phyloP scores from a whole-genome alignment of 2,797 vertebrate species.

The Malurus splendens region DNA sequence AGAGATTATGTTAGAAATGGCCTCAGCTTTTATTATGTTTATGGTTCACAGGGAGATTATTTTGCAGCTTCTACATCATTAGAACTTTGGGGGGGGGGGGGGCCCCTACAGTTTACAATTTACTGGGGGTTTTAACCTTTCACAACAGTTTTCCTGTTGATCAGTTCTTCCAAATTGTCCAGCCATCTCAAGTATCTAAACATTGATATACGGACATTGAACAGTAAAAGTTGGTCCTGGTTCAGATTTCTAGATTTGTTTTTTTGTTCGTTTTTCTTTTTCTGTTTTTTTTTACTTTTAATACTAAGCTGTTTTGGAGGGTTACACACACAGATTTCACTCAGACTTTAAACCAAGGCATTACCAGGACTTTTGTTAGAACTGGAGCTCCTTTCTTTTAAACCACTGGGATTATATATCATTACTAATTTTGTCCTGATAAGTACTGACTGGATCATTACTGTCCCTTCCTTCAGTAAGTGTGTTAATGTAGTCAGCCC shows the following conservation, averaged over 20 bases:
- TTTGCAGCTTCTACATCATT: conserved; percentile 47
- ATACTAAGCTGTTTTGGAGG: conserved; percentile 8
- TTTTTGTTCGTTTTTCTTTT: background rate
- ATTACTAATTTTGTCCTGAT: conserved; percentile 26
- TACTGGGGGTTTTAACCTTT: background rate
- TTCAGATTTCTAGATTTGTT: background rate
- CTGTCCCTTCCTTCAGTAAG: background rate
- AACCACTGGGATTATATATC: background rate
- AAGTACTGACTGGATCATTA: conserved; percentile 5
- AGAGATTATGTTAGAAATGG: conserved; percentile 75
- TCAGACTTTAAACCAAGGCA: conserved; percentile 9
- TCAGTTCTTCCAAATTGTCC: background rate
- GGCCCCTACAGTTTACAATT: background rate
- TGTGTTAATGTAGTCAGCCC: background rate
- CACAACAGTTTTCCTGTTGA: background rate
- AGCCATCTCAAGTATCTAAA: background rate
- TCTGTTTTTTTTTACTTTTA: background rate
- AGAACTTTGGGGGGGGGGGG: background rate
- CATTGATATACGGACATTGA: background rate
- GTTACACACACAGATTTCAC: conserved; percentile 4
- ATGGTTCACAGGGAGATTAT: conserved; percentile 71
- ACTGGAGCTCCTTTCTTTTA: conserved; percentile 2
- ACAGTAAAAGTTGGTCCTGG: background rate
- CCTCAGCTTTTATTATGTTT: conserved; percentile 70
- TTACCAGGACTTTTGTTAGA: conserved; percentile 27